A percentile compares a stretch with the other conserved stretches of the same genome.
Evolutionary conservation across 35 echinoderm and acorn worm species (phyloP).

Genomic region (Patiria miniata): DNA sequence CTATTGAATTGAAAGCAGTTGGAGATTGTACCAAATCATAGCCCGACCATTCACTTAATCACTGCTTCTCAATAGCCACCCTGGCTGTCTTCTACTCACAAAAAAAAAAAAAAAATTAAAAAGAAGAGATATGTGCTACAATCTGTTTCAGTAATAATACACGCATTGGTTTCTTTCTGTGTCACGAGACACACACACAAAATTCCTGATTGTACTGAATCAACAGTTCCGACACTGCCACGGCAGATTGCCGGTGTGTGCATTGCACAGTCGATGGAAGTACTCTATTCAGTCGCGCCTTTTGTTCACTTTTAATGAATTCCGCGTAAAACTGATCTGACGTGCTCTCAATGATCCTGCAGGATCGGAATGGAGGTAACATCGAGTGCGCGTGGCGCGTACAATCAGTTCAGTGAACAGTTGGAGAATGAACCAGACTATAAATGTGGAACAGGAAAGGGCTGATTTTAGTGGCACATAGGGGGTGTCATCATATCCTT

Average conservation of each 20-base stretch:
- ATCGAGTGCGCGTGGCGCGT: too few species aligned
- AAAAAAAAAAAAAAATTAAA: not conserved
- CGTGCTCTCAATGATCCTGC: too few species aligned
- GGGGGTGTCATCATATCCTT: too few species aligned
- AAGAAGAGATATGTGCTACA: constrained; percentile 5
- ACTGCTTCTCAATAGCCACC: not conserved
- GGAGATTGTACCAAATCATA: constrained; percentile 18
- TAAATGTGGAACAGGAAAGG: too few species aligned
- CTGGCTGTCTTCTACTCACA: not conserved
- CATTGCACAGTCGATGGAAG: not conserved
- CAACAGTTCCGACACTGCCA: not conserved
- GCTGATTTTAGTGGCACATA: too few species aligned
- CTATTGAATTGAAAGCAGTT: constrained; percentile 21
- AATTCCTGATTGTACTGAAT: not conserved
- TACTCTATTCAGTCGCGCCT: not conserved
- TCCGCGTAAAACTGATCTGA: too few species aligned
- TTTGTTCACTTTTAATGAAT: not conserved
- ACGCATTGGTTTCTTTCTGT: not conserved
- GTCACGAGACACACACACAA: not conserved
- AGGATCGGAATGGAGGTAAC: too few species aligned
- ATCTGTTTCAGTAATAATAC: constrained; percentile 34
- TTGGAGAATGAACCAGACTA: too few species aligned
- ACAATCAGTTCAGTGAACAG: too few species aligned
- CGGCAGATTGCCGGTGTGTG: not conserved
- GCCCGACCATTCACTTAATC: constrained; percentile 13